A percentile compares a stretch with the other conserved stretches of the same genome.
These are phyloP conservation scores for Eueides isabella DNA, from an alignment of 1,140 invertebrate genomes.

Conservation along the genomic window DNA sequence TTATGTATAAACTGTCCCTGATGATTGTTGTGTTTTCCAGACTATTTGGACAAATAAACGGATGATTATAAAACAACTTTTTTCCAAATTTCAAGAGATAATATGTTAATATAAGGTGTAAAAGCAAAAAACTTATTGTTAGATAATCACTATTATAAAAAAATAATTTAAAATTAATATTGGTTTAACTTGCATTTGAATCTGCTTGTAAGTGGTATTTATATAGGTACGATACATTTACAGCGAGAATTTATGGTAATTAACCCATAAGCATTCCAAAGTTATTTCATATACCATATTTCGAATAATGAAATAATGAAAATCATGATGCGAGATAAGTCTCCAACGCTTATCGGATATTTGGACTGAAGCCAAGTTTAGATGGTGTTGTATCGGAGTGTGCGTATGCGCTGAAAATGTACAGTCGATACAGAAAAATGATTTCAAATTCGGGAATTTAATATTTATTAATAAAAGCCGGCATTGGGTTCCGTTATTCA, in stretches of 20 bases:
- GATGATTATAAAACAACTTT: no score
- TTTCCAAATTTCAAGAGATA: no score
- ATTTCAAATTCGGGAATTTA: neutral
- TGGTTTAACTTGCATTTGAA: neutral
- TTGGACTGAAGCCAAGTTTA: conserved; percentile 50
- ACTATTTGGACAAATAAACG: no score
- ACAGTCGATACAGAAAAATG: conserved; percentile 32
- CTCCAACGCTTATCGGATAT: conserved; percentile 41
- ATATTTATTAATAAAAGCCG: no score
- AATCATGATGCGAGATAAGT: conserved; percentile 41
- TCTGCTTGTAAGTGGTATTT: neutral
- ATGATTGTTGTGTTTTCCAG: no score
- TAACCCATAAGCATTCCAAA: neutral
- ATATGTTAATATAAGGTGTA: no score
- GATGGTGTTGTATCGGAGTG: conserved; percentile 48
- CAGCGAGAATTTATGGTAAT: neutral
- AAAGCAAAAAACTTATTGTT: no score
- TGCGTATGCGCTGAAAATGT: conserved; percentile 46
- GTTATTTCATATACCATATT: neutral
- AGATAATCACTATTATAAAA: no score
- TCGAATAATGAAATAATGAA: conserved; percentile 31
- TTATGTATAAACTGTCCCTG: no score
- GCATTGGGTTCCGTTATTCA: no score
- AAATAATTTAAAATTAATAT: no score
- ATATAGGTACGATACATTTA: neutral